phyloP scores from a whole-genome alignment of 2,888 invertebrate genomes.

The Sarcophaga subvicina region DNA sequence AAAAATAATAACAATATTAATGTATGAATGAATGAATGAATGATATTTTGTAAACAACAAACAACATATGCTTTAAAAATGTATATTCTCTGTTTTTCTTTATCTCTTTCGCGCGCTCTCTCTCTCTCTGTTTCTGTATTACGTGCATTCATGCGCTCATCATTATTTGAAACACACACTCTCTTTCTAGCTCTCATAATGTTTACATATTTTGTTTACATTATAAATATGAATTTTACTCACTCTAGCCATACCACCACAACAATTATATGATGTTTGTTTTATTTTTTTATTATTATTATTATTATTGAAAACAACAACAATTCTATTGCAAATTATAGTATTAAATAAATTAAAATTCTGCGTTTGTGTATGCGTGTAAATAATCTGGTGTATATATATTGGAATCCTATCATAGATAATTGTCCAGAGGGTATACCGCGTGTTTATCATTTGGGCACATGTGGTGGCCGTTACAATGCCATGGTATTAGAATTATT shows the following conservation, averaged over 20 bases:
- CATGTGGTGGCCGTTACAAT: slow-evolving; percentile 99
- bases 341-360: background rate
- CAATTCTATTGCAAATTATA: background rate
- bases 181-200: background rate
- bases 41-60: slow-evolving; percentile 37
- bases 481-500: slow-evolving; percentile 99
- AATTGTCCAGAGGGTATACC: slow-evolving; percentile 94
- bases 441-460: slow-evolving; percentile 99
- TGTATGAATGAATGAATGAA: background rate
- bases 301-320: background rate
- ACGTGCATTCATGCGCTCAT: background rate
- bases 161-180: background rate
- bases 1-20: background rate
- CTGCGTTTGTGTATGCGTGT: slow-evolving; percentile 36
- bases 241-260: background rate
- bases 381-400: slow-evolving; percentile 4
- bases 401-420: slow-evolving; percentile 73
- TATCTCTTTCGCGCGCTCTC: background rate
- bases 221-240: background rate
- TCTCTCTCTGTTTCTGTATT: background rate
- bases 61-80: slow-evolving; percentile 22
- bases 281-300: background rate
- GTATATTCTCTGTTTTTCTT: background rate
- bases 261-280: background rate
- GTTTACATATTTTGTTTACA: slow-evolving; percentile 20